Base-by-base conservation (phyloP, 2,797 vertebrate species). In the Pogoniulus pusillus region DNA sequence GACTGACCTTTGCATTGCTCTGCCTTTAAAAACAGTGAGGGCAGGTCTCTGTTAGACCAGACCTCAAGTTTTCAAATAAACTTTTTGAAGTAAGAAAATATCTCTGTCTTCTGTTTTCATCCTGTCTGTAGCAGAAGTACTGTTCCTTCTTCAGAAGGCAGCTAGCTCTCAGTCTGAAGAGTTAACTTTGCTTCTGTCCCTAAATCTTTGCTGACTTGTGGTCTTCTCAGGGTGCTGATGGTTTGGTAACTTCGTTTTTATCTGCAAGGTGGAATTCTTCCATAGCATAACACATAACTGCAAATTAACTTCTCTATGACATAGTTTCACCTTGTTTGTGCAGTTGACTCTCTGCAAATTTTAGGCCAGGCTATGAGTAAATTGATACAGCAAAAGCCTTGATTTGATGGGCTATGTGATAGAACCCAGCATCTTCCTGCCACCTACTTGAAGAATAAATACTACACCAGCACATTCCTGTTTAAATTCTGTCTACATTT, bases 241-340 rank as follows among this genome's bases (percentile, higher is more conserved):
- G 85, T 32, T 85, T 93, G 93, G 69, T 88, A 60, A 65, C 81
- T 85, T 75, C 53, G 37, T 79, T 87, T 94, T 93, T 8, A n/a
- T 77, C 54, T 73, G 24, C 27, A 80, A 66, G 57, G 63, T 72
- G 78, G 69, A 87, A 81, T 87, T 86, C 27, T 86, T 88, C 77
- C 29, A 9, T 87, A 59, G 43, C 6, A 11, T n/a, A 73, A 62
- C 53, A 27, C 63, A n/a, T n/a, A 84, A 59, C 22, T 82, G 43
- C n/a, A 85, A 72, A 78, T 87, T 60, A 73, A 54, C 32, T 58
- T 68, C 43, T 17, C 51, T 69, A 23, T 77, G 62, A 53, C 51
- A 60, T 66, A 75, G 49, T 90, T 66, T 74, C 89, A 30, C 58
- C 60, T 84, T 87, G 12, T 73, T 84, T 39, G 54, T 27, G 14